These are phyloP conservation scores for Aleadryas rufinucha DNA, from an alignment of 2,113 vertebrate genomes.

Conservation along the genomic window DNA sequence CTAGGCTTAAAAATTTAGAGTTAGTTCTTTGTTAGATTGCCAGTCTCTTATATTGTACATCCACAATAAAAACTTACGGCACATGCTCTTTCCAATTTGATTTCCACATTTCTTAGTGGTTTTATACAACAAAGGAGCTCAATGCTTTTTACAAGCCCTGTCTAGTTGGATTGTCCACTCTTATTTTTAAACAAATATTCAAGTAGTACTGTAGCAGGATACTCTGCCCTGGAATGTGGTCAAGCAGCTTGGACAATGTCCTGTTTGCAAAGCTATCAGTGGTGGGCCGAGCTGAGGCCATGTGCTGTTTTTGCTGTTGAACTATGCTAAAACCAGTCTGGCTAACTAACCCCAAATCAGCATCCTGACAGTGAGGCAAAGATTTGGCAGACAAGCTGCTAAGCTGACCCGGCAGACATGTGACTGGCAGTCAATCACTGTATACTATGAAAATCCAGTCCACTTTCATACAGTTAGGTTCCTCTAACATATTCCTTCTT, in stretches of 20 bases:
- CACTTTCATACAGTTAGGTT: neutral
- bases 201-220: neutral
- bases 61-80: neutral
- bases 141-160: neutral
- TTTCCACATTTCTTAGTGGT: neutral
- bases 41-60: neutral
- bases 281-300: neutral
- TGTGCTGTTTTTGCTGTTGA: neutral
- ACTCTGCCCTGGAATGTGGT: neutral
- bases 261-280: neutral
- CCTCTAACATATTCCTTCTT: neutral
- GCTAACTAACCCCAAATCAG: neutral
- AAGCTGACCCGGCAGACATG: neutral
- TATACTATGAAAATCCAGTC: neutral
- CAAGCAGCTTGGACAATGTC: neutral
- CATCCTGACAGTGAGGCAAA: neutral
- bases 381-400: neutral
- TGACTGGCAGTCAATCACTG: neutral
- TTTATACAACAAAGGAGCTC: neutral
- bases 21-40: neutral
- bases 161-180: neutral
- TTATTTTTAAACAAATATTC: constrained; percentile 8
- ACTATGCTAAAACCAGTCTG: neutral
- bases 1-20: neutral
- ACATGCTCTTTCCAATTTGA: neutral